A percentile compares a stretch with the other conserved stretches of the same genome.
Evolutionary conservation across 2,888 invertebrate genomes (phyloP).

Genomic region (Hyles lineata): DNA sequence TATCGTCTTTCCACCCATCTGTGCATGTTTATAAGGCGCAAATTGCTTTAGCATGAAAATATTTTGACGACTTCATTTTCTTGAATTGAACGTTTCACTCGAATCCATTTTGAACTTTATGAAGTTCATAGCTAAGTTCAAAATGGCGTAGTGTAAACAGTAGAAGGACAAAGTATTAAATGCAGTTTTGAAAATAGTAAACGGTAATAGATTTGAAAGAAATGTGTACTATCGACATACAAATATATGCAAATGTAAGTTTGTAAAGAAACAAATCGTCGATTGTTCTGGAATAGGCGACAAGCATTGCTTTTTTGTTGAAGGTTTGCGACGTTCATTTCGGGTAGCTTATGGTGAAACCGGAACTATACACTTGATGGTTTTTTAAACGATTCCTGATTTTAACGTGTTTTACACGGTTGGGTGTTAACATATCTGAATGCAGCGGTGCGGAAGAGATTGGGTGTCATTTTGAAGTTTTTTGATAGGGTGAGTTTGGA

Average conservation of each 20-base stretch:
- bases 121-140: neutral
- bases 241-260: conserved; percentile 21
- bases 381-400: conserved; percentile 74
- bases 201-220: neutral
- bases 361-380: conserved; percentile 62
- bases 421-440: conserved; percentile 13
- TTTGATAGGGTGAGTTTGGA: neutral
- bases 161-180: neutral
- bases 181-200: conserved; percentile 5
- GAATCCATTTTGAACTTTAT: neutral
- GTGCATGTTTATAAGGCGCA: neutral
- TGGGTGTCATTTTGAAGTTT: neutral
- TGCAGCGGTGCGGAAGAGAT: conserved; percentile 16
- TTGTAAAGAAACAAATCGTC: conserved; percentile 67
- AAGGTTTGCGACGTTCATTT: conserved; percentile 63
- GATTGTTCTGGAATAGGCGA: conserved; percentile 80
- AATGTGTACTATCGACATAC: neutral
- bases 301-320: conserved; percentile 72
- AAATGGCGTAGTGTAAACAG: neutral
- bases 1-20: conserved; percentile 33
- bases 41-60: neutral
- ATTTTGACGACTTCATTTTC: neutral
- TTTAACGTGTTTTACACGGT: conserved; percentile 41
- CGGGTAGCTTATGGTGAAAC: conserved; percentile 79
- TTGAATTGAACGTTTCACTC: neutral